Conservation (phyloP, 2,888 invertebrate species). For the Megalurothrips usitatus region DNA sequence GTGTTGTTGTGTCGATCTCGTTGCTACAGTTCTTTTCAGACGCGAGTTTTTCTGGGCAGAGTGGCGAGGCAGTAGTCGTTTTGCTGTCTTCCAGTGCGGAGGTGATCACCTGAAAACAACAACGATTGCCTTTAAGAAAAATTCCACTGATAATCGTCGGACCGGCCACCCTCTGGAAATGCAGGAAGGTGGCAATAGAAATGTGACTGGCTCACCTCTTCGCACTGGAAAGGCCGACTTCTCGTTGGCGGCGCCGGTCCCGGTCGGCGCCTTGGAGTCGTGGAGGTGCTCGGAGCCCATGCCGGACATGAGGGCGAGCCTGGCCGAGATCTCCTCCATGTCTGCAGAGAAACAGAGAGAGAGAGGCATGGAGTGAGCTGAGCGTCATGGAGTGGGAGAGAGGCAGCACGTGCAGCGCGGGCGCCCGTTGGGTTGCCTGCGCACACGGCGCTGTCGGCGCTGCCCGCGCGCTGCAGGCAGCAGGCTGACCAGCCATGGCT, state of each 20-base stretch:
- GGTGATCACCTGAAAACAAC: neutral
- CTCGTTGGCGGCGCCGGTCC: neutral
- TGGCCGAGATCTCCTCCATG: constrained; percentile 66
- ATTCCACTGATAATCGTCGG: neutral
- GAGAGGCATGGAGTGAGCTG: neutral
- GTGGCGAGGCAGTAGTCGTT: constrained; percentile 10
- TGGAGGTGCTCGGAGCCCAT: neutral
- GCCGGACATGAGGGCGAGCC: constrained; percentile 58
- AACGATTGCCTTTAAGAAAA: neutral
- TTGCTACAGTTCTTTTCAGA: neutral
- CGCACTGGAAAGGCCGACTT: constrained; percentile 2
- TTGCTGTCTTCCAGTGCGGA: constrained; percentile 6
- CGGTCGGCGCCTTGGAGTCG: neutral
- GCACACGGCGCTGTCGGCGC: neutral
- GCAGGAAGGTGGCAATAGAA: neutral
- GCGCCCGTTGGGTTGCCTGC: neutral
- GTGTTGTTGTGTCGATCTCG: neutral
- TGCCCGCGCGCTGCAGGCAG: neutral
- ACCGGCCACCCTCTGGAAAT: neutral
- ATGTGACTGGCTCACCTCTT: neutral
- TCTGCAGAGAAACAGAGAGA: constrained; percentile 51
- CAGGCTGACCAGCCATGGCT: neutral
- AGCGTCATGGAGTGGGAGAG: neutral
- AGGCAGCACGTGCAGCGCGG: neutral
- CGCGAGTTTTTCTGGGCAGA: neutral